Conservation (phyloP, 64 coral and sea anemone genomes). For the Porites australiensis region DNA sequence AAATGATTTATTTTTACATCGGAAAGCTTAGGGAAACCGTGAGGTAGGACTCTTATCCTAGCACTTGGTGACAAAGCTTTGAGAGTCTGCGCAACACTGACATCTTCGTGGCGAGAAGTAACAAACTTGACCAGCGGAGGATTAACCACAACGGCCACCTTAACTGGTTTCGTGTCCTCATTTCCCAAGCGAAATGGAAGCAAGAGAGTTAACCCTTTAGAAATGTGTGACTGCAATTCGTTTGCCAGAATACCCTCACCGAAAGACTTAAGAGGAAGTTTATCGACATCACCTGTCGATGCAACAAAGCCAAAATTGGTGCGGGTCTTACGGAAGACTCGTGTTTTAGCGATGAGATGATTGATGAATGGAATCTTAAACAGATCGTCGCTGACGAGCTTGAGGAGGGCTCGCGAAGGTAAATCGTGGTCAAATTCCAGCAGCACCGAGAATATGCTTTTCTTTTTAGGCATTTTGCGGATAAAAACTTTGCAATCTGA, state of each 20-base stretch:
- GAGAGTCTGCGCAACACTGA: slow-evolving; percentile 79
- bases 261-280: slow-evolving; percentile 88
- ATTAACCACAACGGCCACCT: slow-evolving; percentile 83
- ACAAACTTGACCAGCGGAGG: slow-evolving; percentile 77
- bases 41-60: slow-evolving; percentile 66
- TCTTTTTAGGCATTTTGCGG: slow-evolving; percentile 77
- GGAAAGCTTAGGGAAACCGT: slow-evolving; percentile 75
- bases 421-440: slow-evolving; percentile 86
- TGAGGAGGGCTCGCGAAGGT: slow-evolving; percentile 79
- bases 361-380: slow-evolving; percentile 96
- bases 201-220: slow-evolving; percentile 88
- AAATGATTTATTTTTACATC: slow-evolving; percentile 84
- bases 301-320: slow-evolving; percentile 97
- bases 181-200: slow-evolving; percentile 86
- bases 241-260: slow-evolving; percentile 84
- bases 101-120: slow-evolving; percentile 83
- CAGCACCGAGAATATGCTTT: slow-evolving; percentile 89
- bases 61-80: slow-evolving; percentile 84
- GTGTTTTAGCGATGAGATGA: slow-evolving; percentile 81
- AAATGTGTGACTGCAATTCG: slow-evolving; percentile 91
- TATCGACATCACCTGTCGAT: slow-evolving; percentile 89
- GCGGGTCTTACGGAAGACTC: slow-evolving; percentile 74
- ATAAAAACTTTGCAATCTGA: slow-evolving; percentile 90
- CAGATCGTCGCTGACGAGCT: slow-evolving; percentile 84
- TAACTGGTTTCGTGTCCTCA: slow-evolving; percentile 76